phyloP scores from a whole-genome alignment of 2,113 vertebrate species.

The Rhea americana region DNA sequence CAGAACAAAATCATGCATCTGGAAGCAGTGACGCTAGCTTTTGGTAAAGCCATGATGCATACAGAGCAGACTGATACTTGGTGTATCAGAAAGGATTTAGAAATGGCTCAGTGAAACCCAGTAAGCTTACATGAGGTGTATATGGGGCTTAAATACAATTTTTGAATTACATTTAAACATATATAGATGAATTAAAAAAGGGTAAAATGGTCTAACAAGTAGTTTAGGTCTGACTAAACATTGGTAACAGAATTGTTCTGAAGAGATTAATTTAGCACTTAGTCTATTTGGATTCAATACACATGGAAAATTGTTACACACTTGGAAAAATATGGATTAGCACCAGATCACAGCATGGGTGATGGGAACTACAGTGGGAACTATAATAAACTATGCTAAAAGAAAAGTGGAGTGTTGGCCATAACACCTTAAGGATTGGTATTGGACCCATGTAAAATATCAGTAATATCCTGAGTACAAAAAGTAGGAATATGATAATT shows the following conservation, averaged over 20 bases:
- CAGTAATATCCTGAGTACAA: background rate
- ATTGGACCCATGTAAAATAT: background rate
- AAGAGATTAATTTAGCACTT: background rate
- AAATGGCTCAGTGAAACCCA: background rate
- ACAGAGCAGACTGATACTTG: background rate
- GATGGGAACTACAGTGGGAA: background rate
- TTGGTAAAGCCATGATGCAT: background rate
- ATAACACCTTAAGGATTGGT: background rate
- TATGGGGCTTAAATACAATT: background rate
- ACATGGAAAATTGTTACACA: background rate
- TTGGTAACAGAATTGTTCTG: background rate
- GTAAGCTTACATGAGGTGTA: background rate
- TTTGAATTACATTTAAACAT: background rate
- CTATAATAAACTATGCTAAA: background rate
- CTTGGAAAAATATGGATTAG: slow-evolving; percentile 15
- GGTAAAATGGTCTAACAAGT: background rate
- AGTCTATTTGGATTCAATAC: background rate
- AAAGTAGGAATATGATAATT: background rate
- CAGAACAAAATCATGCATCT: background rate
- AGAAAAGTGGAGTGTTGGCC: background rate
- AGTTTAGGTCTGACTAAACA: background rate
- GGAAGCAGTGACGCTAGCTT: background rate
- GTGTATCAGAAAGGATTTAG: background rate
- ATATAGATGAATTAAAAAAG: background rate
- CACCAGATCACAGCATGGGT: background rate